A percentile compares a stretch with the other conserved stretches of the same genome.
These are phyloP conservation scores for Patella vulgata DNA, from an alignment of 1,140 invertebrate genomes.

Conservation along the genomic window DNA sequence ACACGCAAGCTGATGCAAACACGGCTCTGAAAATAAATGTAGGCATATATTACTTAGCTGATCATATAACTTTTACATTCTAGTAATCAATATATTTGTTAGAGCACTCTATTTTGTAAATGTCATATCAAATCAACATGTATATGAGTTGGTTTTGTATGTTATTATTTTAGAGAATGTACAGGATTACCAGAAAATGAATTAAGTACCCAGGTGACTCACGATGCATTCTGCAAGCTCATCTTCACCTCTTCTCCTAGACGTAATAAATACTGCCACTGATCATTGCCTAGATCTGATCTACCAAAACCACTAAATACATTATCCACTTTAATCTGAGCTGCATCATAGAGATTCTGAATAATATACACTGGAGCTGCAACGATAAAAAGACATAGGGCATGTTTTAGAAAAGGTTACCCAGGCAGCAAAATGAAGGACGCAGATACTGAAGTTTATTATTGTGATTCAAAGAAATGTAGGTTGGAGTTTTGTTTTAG, in stretches of 20 bases:
- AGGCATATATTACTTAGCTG: too few species aligned
- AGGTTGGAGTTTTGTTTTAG: too few species aligned
- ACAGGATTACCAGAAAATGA: too few species aligned
- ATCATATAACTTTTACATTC: too few species aligned
- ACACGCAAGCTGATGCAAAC: conserved; percentile 92
- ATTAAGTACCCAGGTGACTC: conserved; percentile 56
- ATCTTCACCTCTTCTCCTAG: conserved; percentile 82
- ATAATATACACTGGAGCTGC: conserved; percentile 90
- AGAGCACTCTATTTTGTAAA: too few species aligned
- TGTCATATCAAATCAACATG: too few species aligned
- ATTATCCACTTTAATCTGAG: conserved; percentile 86
- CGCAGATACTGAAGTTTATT: too few species aligned
- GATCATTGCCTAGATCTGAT: conserved; percentile 79
- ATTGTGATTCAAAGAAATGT: too few species aligned
- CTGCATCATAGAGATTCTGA: conserved; percentile 95
- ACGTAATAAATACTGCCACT: conserved; percentile 93
- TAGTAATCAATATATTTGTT: too few species aligned
- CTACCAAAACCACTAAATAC: conserved; percentile 79
- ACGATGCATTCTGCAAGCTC: conserved; percentile 84
- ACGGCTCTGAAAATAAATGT: conserved; percentile 74
- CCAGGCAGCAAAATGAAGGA: too few species aligned
- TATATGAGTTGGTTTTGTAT: too few species aligned
- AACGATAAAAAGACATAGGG: conserved; percentile 23
- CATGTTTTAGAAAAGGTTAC: neutral
- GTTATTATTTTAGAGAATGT: too few species aligned